These are phyloP conservation scores for Drosophila lacertosa DNA, from an alignment of 1,140 invertebrate species.

Conservation along the genomic window DNA sequence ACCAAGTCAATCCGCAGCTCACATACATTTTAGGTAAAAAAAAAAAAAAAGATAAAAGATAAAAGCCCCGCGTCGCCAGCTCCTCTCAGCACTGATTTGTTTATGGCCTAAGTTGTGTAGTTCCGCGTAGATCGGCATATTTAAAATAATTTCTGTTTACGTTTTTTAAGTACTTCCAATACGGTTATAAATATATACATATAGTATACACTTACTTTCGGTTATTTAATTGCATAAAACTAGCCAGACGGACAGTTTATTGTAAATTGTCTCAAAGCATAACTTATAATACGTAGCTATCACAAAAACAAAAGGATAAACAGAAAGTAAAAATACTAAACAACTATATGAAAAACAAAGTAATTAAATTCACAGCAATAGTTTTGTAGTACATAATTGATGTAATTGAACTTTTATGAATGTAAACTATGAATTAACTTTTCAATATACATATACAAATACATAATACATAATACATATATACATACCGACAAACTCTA, in stretches of 20 bases:
- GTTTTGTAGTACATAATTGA: constrained; percentile 78
- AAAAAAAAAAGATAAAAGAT: too few species aligned
- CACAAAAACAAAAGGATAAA: constrained; percentile 4
- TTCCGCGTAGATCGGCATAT: constrained; percentile 26
- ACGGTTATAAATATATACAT: constrained; percentile 24
- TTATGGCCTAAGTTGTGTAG: constrained; percentile 49
- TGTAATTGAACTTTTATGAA: constrained; percentile 80
- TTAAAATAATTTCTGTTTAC: constrained; percentile 31
- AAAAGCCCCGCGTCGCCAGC: too few species aligned
- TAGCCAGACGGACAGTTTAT: constrained; percentile 39
- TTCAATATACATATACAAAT: constrained; percentile 68
- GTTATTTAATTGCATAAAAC: constrained; percentile 63
- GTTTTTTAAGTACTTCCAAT: constrained; percentile 54
- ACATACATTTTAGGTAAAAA: constrained; percentile 29
- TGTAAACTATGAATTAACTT: constrained; percentile 79
- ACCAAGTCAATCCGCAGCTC: not conserved
- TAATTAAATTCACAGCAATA: constrained; percentile 69
- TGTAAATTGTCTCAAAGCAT: constrained; percentile 43
- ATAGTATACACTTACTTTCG: constrained; percentile 34
- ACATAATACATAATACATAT: constrained; percentile 56
- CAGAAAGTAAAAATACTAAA: constrained; percentile 15
- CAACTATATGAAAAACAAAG: constrained; percentile 47
- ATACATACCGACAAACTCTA: constrained; percentile 47
- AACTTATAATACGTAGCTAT: constrained; percentile 56
- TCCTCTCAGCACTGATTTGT: constrained; percentile 75